Evolutionary conservation across 2,888 invertebrate species (phyloP).

Genomic region (Erannis defoliaria): DNA sequence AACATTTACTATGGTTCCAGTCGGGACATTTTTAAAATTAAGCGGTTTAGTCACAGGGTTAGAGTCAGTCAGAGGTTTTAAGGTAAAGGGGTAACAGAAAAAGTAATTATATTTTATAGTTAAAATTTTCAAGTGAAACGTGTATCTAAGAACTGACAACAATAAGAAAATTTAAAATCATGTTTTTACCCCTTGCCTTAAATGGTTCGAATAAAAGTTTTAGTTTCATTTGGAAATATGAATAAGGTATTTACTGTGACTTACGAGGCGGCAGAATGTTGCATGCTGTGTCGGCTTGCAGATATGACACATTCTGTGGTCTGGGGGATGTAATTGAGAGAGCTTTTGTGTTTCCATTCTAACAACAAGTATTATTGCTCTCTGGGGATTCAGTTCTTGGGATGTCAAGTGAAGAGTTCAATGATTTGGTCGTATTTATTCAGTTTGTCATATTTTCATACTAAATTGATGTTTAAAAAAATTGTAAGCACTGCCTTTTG

Average conservation of each 20-base stretch:
- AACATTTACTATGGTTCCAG: slow-evolving; percentile 26
- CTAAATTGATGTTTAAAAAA: slow-evolving; percentile 18
- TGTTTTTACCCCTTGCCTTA: slow-evolving; percentile 50
- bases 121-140: slow-evolving; percentile 46
- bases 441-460: slow-evolving; percentile 28
- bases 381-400: slow-evolving; percentile 70
- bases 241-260: slow-evolving; percentile 67
- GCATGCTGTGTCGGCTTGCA: slow-evolving; percentile 76
- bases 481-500: slow-evolving; percentile 40
- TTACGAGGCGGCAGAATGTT: slow-evolving; percentile 70
- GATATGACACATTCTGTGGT: slow-evolving; percentile 68
- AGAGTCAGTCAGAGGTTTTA: slow-evolving; percentile 36
- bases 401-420: slow-evolving; percentile 84
- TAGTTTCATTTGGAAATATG: slow-evolving; percentile 42
- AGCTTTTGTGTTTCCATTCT: slow-evolving; percentile 61
- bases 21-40: slow-evolving; percentile 47
- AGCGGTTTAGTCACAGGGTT: slow-evolving; percentile 66
- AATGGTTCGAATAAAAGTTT: slow-evolving; percentile 43
- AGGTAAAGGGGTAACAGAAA: slow-evolving; percentile 50
- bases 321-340: slow-evolving; percentile 67
- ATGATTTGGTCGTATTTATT: slow-evolving; percentile 59
- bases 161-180: slow-evolving; percentile 32
- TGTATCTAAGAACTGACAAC: slow-evolving; percentile 37
- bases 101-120: slow-evolving; percentile 61
- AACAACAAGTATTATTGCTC: slow-evolving; percentile 65